Evolutionary conservation across 2,113 vertebrate species (phyloP), one percentile per base, ranked within the genome.

Genomic region (Mixornis gularis): DNA sequence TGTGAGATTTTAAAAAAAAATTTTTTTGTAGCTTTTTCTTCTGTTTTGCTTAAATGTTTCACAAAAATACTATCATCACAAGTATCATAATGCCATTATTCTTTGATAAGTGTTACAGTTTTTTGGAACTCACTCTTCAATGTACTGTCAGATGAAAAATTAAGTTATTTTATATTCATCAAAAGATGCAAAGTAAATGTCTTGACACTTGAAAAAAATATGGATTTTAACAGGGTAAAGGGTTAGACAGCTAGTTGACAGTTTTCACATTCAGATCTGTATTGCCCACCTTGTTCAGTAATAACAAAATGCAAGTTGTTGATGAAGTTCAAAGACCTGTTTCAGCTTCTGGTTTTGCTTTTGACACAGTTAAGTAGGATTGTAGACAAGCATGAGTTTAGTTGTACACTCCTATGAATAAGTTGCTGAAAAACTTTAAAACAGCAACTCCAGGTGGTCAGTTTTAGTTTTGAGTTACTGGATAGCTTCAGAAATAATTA

Each of bases 11-110:
- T 7, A 18, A 21, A 25, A 34, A 55, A 27, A 26, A 41, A 20
- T 16, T 1, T 40, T 19, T 16, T 1, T 36, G 2, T 0, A 1
- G 2, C 3, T 14, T 53, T 34, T 71, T 71, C 6, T 58, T 88
- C 17, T 41, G 10, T 83, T 95, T 78, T 51, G 5, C 34, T 70
- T 63, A 63, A 48, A 27, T 25, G 22, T 48, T 78, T 92, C 19
- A 56, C 32, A 90, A 41, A 78, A 90, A 44, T 40, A 22, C 15
- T 21, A 8, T 74, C 6, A 29, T 17, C n/a, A 43, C 65, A 93
- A 55, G 15, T 77, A 43, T 26, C 11, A 10, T 56, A 38, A 19
- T 68, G n/a, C 12, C 3, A 2, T 56, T 84, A 10, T 49, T 72
- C 7, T 10, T 66, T 79, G 19, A 16, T 38, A 36, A 43, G 27